Percentiles rank a stretch among this genome's conserved stretches.
phyloP scores from a whole-genome alignment of 2,113 vertebrate species.

The Pygathrix nemaeus region DNA sequence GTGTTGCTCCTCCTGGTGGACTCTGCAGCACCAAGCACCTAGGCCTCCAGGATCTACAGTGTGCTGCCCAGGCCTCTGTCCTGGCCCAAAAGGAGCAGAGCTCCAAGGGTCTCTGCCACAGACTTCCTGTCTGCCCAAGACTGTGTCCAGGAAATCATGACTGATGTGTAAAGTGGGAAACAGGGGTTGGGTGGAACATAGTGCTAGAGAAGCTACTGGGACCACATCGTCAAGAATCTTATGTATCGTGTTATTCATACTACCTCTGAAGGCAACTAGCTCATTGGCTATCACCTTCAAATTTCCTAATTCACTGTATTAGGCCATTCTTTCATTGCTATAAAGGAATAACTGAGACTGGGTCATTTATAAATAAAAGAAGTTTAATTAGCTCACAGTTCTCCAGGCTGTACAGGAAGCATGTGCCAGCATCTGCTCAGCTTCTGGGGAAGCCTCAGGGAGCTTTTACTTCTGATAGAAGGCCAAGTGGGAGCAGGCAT shows the following conservation, averaged over 20 bases:
- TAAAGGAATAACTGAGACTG: no score
- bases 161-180: not conserved
- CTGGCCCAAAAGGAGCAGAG: not conserved
- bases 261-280: not conserved
- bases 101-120: not conserved
- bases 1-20: not conserved
- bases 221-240: not conserved
- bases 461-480: no score
- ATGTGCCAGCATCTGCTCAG: no score
- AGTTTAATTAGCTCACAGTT: no score
- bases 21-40: not conserved
- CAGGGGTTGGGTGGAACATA: no score
- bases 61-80: accelerated
- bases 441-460: no score
- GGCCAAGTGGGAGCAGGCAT: no score
- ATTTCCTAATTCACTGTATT: not conserved
- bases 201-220: not conserved
- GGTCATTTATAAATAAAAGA: no score
- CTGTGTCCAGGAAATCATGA: not conserved
- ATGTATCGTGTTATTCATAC: not conserved
- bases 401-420: no score
- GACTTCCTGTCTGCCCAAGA: not conserved
- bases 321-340: no score
- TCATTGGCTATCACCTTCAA: not conserved
- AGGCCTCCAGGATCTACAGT: not conserved